Base-by-base conservation (phyloP, 1,140 invertebrate genomes). In the Drosophila mayri region DNA sequence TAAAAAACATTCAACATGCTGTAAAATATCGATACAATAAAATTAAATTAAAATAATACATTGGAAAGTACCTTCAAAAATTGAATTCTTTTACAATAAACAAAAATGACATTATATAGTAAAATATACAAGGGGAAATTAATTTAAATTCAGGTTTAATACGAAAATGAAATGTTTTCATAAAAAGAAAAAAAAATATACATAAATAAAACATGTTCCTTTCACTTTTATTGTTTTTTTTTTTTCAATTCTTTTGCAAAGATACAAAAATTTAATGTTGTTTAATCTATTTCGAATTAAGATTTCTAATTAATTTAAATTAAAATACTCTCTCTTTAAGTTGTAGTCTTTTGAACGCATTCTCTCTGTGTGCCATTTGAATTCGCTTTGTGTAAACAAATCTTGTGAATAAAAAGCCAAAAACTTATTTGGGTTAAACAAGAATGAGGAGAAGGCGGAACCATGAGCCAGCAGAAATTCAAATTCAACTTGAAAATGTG, bases 371-470 rank as follows among this genome's bases (percentile, higher is more conserved):
- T 54, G 20, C 4, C 32, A 54, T 54, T 54, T 37, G 50, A 14
- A 37, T 54, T 37, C 2, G 60, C 44, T 22, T 49, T 65, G 35
- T 76, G 66, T 59, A 70, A 57, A 61, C 57, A 57, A 76, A 80
- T 67, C 61, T 84, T 52, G 59, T 55, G 59, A 59, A 63, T 70
- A 64, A 83, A 85, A 73, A 43, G 62, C 55, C 49, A 65, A 52
- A 38, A 68, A 77, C 52, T 76, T 74, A 84, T 90, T 90, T 88
- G 72, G 83, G 80, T 87, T 84, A 86, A 84, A 47, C 40, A 14
- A 38, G 25, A 49, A n/a, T 35, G 4, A 43, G 41, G 18, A 37
- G 35, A 57, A 65, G 73, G 40, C 71, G 73, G 55, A 76, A 76
- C 37, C 76, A 55, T 63, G 62, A 77, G 50, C 43, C 61, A 67